Evolutionary conservation across 2,888 invertebrate genomes (phyloP).

Genomic region (Lasioglossum marginatum): DNA sequence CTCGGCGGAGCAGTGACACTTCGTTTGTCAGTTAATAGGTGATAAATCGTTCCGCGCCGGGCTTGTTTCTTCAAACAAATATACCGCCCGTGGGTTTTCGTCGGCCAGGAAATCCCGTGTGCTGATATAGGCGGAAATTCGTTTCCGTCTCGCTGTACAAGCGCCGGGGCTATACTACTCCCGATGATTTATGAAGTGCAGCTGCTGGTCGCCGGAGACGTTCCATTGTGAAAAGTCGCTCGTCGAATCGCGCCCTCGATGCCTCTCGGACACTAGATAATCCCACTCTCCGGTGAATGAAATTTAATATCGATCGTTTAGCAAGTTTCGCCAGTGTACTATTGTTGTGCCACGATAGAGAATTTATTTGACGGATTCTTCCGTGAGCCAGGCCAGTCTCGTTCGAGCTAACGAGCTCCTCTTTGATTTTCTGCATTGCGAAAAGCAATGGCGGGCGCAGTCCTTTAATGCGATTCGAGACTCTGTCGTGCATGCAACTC

Average conservation of each 20-base stretch:
- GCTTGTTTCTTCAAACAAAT: slow-evolving; percentile 15
- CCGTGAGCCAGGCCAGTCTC: background rate
- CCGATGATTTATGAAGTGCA: slow-evolving; percentile 11
- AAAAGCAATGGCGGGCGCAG: slow-evolving; percentile 14
- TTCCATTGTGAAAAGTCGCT: background rate
- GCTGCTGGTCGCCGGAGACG: slow-evolving; percentile 4
- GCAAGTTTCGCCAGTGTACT: background rate
- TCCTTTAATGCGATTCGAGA: slow-evolving; percentile 73
- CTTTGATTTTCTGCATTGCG: slow-evolving; percentile 1
- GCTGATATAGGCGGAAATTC: slow-evolving; percentile 13
- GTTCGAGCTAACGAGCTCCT: background rate
- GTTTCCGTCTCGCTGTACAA: background rate
- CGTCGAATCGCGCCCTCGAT: background rate
- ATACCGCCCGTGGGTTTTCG: slow-evolving; percentile 16
- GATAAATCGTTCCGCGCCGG: slow-evolving; percentile 25
- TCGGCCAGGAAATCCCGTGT: background rate
- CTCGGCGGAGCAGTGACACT: slow-evolving; percentile 27
- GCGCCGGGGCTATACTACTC: background rate
- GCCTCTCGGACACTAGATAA: background rate
- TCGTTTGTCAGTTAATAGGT: slow-evolving; percentile 43
- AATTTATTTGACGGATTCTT: slow-evolving; percentile 6
- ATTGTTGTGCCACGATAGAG: background rate
- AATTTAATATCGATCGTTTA: background rate
- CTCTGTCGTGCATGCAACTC: slow-evolving; percentile 61
- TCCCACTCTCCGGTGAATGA: background rate